Base-by-base conservation (phyloP, 2,888 invertebrate genomes). In the Orthosia gracilis region DNA sequence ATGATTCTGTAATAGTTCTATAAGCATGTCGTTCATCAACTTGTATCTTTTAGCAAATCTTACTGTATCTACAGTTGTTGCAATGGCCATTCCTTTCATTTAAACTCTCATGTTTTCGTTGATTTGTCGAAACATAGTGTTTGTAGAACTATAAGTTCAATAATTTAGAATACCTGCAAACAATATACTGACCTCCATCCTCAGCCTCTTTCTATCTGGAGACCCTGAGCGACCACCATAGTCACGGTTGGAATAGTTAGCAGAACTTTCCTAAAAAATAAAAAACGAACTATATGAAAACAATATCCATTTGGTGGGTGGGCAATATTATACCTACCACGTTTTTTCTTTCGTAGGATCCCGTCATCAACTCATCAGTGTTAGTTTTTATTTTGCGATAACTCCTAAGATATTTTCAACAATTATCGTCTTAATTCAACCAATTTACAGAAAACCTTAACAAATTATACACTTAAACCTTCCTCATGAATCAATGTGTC, bases 161-260 rank as follows among this genome's bases (percentile, higher is more conserved):
- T 57, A 58, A 83, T 57, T 61, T 23, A 66, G 69, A 79, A 70
- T 64, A 59, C 49, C 69, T 83, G 69, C 52, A 73, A 75, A 69
- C 68, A 73, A 73, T 67, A 84, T 89, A 95, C 95, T 93, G 87
- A 97, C 97, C 96, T 97, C 97, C 86, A 97, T 95, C 89, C 97
- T 97, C 93, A 97, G 96, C 91, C 97, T 94, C 92, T 97, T 97
- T 73, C 97, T 95, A 64, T 97, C 97, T 63, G 97, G 97, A 69
- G 97, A 97, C 80, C 97, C 96, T 82, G 97, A 95, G 80, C 97
- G 95, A 78, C 95, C 94, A 84, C 96, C 96, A 91, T 97, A 97
- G 74, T 97, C 97, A 80, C 97, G 94, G 83, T 93, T 95, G 68
- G 96, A 95, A 90, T 96, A 96, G 84, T 94, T 95, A 87, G 95